These are phyloP conservation scores for Morbakka virulenta DNA, from an alignment of 30 jellyfish, hydroid and myxozoan species.

Conservation along the genomic window DNA sequence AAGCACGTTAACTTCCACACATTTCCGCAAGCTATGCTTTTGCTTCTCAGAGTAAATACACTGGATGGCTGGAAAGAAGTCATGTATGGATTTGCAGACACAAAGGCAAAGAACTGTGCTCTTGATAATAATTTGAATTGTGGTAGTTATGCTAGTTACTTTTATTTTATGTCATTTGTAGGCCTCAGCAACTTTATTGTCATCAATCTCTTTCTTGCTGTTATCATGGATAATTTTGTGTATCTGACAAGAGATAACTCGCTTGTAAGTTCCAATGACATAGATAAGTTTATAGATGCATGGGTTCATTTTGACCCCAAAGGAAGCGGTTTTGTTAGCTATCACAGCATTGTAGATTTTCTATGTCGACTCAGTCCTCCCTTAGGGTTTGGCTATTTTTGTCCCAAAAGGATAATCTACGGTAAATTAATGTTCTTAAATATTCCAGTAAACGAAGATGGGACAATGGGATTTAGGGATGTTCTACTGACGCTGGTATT, in stretches of 20 bases:
- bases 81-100: conserved; percentile 82
- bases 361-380: conserved; percentile 72
- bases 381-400: conserved; percentile 71
- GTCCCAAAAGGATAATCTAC: conserved; percentile 69
- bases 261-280: conserved; percentile 53
- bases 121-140: conserved; percentile 36
- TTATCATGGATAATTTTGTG: conserved; percentile 81
- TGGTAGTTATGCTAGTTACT: conserved; percentile 58
- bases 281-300: conserved; percentile 18
- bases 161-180: conserved; percentile 68
- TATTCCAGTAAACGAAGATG: conserved; percentile 41
- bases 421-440: conserved; percentile 34
- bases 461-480: conserved; percentile 29
- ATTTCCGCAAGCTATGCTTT: conserved; percentile 47
- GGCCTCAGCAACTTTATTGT: too few species aligned
- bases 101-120: conserved; percentile 46
- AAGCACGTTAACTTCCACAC: conserved; percentile 64
- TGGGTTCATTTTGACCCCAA: conserved; percentile 46
- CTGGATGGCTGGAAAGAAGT: too few species aligned
- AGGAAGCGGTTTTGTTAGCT: conserved; percentile 21
- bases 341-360: conserved; percentile 12
- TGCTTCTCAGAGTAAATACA: conserved; percentile 73
- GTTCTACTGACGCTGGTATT: too few species aligned
- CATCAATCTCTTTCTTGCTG: too few species aligned
- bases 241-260: conserved; percentile 75